Evolutionary conservation across 2,797 vertebrate species (phyloP).

Genomic region (Glossophaga mutica): DNA sequence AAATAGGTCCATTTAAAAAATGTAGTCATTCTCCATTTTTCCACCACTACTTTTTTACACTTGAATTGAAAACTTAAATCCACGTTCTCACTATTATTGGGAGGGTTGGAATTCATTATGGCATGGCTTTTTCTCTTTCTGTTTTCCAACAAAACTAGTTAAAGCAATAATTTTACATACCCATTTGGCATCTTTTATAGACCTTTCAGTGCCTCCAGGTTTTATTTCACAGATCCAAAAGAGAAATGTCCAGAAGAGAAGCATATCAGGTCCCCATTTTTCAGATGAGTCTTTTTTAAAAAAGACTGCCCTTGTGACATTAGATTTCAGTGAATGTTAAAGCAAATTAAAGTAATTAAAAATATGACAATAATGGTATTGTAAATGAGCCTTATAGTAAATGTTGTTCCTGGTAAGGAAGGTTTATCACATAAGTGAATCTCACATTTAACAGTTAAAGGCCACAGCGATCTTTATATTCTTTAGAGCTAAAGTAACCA

Average conservation of each 20-base stretch:
- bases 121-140: not conserved
- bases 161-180: not conserved
- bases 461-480: not conserved
- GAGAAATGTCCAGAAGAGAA: not conserved
- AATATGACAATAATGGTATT: not conserved
- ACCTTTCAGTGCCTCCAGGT: not conserved
- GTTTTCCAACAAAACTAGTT: conserved; percentile 31
- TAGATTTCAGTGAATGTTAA: conserved; percentile 8
- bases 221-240: not conserved
- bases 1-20: conserved; percentile 15
- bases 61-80: not conserved
- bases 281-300: conserved; percentile 9
- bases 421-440: not conserved
- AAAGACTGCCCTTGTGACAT: not conserved
- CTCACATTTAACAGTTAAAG: conserved; percentile 42
- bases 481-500: not conserved
- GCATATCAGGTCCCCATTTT: not conserved
- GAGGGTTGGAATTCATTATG: not conserved
- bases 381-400: not conserved
- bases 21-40: not conserved
- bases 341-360: conserved; percentile 27
- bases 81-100: not conserved
- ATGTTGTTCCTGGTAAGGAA: not conserved
- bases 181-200: conserved; percentile 8
- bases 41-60: not conserved